Percentiles rank a stretch among this genome's conserved stretches.
Conservation (phyloP, 2,888 invertebrate genomes). For the Nomada goodeniana region DNA sequence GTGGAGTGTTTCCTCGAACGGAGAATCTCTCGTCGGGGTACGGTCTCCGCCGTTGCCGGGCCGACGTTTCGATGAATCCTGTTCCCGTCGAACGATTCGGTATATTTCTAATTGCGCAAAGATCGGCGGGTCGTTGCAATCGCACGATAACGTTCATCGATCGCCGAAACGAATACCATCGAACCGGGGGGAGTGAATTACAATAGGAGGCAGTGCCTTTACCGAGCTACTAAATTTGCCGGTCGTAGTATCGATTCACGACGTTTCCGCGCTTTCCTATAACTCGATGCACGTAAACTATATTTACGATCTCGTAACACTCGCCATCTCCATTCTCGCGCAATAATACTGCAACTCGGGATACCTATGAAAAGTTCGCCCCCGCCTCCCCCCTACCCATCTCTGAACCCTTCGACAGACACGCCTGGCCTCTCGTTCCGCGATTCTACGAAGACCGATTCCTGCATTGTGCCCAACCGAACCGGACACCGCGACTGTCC, state of each 20-base stretch:
- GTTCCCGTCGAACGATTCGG: too few species aligned
- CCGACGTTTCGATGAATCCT: too few species aligned
- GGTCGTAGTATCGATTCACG: conserved; percentile 1
- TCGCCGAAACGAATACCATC: too few species aligned
- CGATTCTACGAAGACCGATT: neutral
- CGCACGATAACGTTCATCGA: too few species aligned
- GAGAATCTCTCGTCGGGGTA: too few species aligned
- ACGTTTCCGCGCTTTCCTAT: neutral
- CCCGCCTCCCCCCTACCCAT: too few species aligned
- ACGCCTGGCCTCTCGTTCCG: neutral
- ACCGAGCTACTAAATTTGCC: neutral
- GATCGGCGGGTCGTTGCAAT: too few species aligned
- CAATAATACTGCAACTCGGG: neutral
- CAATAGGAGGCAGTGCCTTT: neutral
- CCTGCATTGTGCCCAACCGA: neutral
- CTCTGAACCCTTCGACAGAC: neutral
- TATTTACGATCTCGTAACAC: conserved; percentile 1
- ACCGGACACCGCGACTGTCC: neutral
- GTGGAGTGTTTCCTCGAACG: too few species aligned
- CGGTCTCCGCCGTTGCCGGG: too few species aligned
- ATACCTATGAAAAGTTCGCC: neutral
- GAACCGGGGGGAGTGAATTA: neutral
- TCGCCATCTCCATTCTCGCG: neutral
- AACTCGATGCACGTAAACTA: neutral
- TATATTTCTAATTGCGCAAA: too few species aligned